Conservation (phyloP, 1,140 invertebrate species). For the Diachasma alloeum region DNA sequence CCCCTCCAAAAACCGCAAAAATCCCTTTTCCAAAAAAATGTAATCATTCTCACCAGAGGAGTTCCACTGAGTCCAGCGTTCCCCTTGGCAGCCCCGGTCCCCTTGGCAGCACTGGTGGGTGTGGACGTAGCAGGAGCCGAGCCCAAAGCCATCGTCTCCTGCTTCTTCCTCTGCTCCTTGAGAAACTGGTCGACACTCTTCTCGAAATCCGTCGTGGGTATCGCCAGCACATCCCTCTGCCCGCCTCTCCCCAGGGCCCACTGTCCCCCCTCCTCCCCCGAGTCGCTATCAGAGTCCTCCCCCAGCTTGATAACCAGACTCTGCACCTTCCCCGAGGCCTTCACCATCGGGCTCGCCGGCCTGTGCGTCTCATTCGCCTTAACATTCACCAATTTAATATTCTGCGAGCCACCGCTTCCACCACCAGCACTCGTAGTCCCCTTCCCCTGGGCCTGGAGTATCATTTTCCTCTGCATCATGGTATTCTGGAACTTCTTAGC, state of each 20-base stretch:
- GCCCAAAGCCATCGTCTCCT: conserved; percentile 42
- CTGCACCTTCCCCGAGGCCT: conserved; percentile 31
- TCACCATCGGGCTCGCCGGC: conserved; percentile 34
- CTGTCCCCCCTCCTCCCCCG: conserved; percentile 16
- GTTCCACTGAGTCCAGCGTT: conserved; percentile 34
- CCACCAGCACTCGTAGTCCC: conserved; percentile 31
- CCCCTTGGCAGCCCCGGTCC: conserved; percentile 3
- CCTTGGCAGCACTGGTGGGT: background rate
- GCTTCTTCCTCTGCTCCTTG: conserved; percentile 51
- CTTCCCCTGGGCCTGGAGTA: conserved; percentile 41
- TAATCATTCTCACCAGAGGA: conserved; percentile 43
- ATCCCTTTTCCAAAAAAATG: too few relatives aligned
- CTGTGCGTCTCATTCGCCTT: conserved; percentile 36
- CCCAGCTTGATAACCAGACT: conserved; percentile 58
- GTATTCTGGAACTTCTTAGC: conserved; percentile 52
- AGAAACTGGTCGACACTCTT: conserved; percentile 59
- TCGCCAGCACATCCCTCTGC: conserved; percentile 33
- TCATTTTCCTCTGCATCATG: conserved; percentile 44
- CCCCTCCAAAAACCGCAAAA: too few relatives aligned
- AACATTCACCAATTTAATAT: conserved; percentile 34
- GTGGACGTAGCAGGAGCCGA: background rate
- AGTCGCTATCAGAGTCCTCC: conserved; percentile 39
- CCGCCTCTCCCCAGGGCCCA: background rate
- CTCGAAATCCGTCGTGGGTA: conserved; percentile 54
- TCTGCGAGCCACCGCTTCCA: conserved; percentile 25